phyloP scores from a whole-genome alignment of 2,113 vertebrate genomes.

The Scalopus aquaticus region DNA sequence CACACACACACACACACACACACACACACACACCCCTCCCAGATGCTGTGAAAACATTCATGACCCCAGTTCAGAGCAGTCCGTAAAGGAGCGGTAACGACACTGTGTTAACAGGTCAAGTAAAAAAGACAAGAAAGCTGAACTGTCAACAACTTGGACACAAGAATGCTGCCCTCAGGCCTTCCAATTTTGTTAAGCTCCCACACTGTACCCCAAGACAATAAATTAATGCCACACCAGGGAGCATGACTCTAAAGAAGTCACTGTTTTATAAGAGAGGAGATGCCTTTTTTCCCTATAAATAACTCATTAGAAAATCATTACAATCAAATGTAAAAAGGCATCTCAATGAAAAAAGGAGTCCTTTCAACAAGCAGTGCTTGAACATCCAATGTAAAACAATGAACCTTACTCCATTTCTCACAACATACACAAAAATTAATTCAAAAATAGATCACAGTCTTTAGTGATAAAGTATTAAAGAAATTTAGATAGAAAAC shows the following conservation, averaged over 20 bases:
- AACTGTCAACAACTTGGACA: not conserved
- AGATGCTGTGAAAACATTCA: not conserved
- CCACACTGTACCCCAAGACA: not conserved
- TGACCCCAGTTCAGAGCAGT: not conserved
- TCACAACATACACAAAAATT: not conserved
- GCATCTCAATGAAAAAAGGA: not conserved
- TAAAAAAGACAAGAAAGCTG: not conserved
- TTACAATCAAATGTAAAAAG: not conserved
- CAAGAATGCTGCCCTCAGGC: not conserved
- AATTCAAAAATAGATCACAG: not conserved
- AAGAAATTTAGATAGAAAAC: not conserved
- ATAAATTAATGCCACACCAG: not conserved
- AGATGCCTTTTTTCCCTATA: not conserved
- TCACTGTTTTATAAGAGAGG: not conserved
- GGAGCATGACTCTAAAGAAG: not conserved
- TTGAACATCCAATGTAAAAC: not conserved
- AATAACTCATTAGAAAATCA: slow-evolving; percentile 2
- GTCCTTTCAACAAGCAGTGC: not conserved
- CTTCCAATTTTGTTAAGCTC: not conserved
- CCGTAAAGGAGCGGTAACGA: not conserved
- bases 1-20: not conserved
- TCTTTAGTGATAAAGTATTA: not conserved
- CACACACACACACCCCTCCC: not conserved
- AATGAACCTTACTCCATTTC: not conserved
- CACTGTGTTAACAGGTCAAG: not conserved